These are phyloP conservation scores for Crotalus helleri DNA, from an alignment of 2,113 vertebrate genomes.

Conservation along the genomic window DNA sequence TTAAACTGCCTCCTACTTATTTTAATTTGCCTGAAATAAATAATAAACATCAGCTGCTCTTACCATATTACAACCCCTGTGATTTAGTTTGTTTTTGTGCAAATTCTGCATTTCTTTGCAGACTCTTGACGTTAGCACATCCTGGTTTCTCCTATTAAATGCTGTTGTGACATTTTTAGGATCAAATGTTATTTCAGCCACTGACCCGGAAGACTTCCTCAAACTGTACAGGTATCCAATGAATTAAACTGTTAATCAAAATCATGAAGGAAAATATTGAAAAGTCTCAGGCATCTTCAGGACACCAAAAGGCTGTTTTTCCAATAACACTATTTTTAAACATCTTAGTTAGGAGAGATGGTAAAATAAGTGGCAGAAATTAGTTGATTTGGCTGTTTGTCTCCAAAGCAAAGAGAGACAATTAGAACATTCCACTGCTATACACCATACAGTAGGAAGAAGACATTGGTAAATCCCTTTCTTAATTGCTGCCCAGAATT, in stretches of 20 bases:
- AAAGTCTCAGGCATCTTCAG: neutral
- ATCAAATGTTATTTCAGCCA: slow-evolving; percentile 13
- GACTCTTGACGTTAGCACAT: neutral
- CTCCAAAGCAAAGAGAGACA: no score
- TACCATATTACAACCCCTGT: neutral
- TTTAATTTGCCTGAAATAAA: neutral
- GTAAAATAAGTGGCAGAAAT: neutral
- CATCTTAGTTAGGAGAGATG: neutral
- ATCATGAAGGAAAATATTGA: neutral
- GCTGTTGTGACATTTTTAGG: neutral
- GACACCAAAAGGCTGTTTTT: neutral
- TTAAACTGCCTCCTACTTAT: neutral
- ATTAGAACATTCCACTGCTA: neutral
- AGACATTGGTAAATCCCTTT: neutral
- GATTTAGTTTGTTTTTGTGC: neutral
- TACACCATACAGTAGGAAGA: neutral
- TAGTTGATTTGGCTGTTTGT: neutral
- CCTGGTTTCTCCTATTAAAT: neutral
- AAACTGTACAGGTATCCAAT: neutral
- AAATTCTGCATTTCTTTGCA: neutral
- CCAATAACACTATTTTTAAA: neutral
- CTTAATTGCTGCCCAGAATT: neutral
- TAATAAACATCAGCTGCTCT: neutral
- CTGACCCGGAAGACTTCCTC: neutral
- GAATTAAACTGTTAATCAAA: neutral